phyloP scores from a whole-genome alignment of 2,797 vertebrate species.

The Ibycter americanus region DNA sequence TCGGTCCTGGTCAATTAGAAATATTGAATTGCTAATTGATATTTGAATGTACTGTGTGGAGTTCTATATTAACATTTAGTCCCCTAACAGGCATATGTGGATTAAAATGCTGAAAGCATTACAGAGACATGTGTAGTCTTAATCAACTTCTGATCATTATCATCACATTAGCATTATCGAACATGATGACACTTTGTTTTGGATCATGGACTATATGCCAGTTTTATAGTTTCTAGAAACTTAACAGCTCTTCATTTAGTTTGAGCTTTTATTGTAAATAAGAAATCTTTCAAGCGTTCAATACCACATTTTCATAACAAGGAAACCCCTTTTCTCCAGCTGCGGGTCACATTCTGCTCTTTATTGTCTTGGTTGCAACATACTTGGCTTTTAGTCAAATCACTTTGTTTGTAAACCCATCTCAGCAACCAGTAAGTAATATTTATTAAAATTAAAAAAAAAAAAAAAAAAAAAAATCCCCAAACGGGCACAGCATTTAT shows the following conservation, averaged over 20 bases:
- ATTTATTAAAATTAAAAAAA: neutral
- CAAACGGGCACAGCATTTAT: neutral
- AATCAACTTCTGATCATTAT: neutral
- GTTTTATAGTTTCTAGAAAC: neutral
- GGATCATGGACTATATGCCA: neutral
- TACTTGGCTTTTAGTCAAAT: neutral
- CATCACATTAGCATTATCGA: neutral
- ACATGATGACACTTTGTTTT: neutral
- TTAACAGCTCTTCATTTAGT: neutral
- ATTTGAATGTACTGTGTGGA: neutral
- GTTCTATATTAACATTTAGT: constrained; percentile 6
- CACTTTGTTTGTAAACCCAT: neutral
- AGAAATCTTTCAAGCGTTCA: neutral
- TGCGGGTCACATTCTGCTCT: neutral
- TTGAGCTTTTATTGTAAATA: neutral
- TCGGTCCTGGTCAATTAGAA: neutral
- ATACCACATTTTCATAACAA: neutral
- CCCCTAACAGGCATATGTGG: neutral
- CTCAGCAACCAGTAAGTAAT: neutral
- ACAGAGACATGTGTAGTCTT: neutral
- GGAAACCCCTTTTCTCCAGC: neutral
- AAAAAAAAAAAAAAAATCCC: rapidly evolving
- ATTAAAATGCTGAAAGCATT: constrained; percentile 34
- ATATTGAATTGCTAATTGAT: neutral
- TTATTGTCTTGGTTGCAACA: neutral